These are phyloP conservation scores for Acrocyrtus sp. DNA, from an alignment of 2,888 invertebrate genomes.

Conservation along the genomic window DNA sequence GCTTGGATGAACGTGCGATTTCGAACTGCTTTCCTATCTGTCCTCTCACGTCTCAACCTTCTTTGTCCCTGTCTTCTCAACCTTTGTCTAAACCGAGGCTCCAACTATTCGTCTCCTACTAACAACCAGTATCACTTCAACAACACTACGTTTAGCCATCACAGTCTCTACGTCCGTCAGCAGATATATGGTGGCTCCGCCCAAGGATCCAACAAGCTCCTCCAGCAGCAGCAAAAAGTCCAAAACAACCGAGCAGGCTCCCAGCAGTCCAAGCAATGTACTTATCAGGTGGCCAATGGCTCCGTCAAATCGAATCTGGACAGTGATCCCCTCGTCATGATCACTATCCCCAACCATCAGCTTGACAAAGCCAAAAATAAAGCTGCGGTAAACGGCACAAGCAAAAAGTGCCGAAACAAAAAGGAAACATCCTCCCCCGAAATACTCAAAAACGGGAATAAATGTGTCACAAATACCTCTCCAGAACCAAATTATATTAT, in stretches of 20 bases:
- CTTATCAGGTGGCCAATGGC: constrained; percentile 20
- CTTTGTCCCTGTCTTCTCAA: constrained; percentile 41
- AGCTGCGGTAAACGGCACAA: too few relatives aligned
- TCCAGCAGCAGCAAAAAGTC: not conserved
- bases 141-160: constrained; percentile 11
- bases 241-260: not conserved
- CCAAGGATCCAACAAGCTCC: constrained; percentile 25
- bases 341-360: constrained; percentile 17
- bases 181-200: constrained; percentile 29
- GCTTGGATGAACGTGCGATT: constrained; percentile 67
- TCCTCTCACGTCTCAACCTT: constrained; percentile 41
- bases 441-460: too few relatives aligned
- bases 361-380: not conserved
- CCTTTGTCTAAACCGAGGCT: constrained; percentile 18
- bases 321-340: constrained; percentile 36
- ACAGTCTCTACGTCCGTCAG: constrained; percentile 30
- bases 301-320: constrained; percentile 38
- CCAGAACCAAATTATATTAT: constrained; percentile 3
- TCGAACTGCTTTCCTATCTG: constrained; percentile 61
- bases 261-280: constrained; percentile 3
- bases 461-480: too few relatives aligned
- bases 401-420: too few relatives aligned
- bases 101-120: constrained; percentile 12
- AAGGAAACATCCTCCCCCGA: too few relatives aligned
- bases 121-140: constrained; percentile 20